phyloP scores from a whole-genome alignment of 2,888 invertebrate species.

The Euproctis similis region DNA sequence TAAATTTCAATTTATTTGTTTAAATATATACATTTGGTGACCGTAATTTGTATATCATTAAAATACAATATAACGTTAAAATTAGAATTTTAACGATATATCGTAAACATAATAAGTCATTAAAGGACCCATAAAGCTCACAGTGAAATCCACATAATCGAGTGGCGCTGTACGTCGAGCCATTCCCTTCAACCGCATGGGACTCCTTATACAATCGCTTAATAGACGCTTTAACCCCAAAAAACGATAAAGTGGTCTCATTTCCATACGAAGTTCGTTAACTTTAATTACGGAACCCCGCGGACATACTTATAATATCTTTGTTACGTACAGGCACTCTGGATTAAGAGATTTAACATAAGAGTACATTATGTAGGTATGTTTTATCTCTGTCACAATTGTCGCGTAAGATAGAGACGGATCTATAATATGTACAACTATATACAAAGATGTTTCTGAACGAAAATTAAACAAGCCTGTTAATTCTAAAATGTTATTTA shows the following conservation, averaged over 20 bases:
- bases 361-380: too few species aligned
- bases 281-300: conserved; percentile 46
- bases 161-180: conserved; percentile 21
- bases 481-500: too few species aligned
- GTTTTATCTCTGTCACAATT: conserved; percentile 5
- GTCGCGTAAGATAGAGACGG: conserved; percentile 2
- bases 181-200: conserved; percentile 26
- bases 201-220: conserved; percentile 42
- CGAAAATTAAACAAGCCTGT: too few species aligned
- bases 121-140: too few species aligned
- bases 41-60: too few species aligned
- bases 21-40: too few species aligned
- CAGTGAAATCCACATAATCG: conserved; percentile 26
- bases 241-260: conserved; percentile 50
- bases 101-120: too few species aligned
- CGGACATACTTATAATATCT: conserved; percentile 39
- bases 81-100: too few species aligned
- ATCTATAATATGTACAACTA: too few species aligned
- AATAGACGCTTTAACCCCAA: conserved; percentile 48
- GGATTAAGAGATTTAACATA: conserved; percentile 16
- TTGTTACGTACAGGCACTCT: conserved; percentile 25
- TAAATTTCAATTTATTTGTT: too few species aligned
- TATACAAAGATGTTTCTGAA: too few species aligned
- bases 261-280: conserved; percentile 53
- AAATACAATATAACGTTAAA: too few species aligned